phyloP scores from a whole-genome alignment of 2,113 vertebrate species.

The Buteo buteo region DNA sequence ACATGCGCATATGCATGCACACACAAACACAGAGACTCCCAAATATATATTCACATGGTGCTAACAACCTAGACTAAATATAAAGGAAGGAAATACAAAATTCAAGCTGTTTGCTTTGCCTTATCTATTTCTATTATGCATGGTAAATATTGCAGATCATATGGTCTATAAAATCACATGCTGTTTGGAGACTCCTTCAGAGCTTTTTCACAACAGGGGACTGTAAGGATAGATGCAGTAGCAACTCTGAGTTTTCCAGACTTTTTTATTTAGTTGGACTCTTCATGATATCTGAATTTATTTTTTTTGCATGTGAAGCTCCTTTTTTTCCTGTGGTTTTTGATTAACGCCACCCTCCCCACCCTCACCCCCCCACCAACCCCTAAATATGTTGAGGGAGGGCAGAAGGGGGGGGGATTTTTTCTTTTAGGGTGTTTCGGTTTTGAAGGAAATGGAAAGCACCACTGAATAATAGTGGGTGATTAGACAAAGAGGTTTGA shows the following conservation, averaged over 20 bases:
- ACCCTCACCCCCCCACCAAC: neutral
- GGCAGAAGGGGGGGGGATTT: neutral
- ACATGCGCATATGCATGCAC: neutral
- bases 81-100: slow-evolving; percentile 43
- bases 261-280: neutral
- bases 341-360: neutral
- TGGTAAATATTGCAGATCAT: slow-evolving; percentile 65
- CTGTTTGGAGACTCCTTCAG: slow-evolving; percentile 36
- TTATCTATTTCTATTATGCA: slow-evolving; percentile 60
- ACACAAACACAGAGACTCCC: neutral
- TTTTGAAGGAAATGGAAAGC: neutral
- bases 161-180: slow-evolving; percentile 38
- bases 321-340: neutral
- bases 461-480: neutral
- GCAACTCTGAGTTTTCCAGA: neutral
- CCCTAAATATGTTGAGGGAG: neutral
- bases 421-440: neutral
- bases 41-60: slow-evolving; percentile 16
- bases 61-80: slow-evolving; percentile 53
- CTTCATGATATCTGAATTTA: neutral
- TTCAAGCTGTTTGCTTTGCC: slow-evolving; percentile 63
- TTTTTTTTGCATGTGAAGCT: neutral
- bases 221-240: neutral
- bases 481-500: neutral
- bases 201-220: slow-evolving; percentile 27